Conservation (phyloP, 2,888 invertebrate species). For the Campoletis raptor region DNA sequence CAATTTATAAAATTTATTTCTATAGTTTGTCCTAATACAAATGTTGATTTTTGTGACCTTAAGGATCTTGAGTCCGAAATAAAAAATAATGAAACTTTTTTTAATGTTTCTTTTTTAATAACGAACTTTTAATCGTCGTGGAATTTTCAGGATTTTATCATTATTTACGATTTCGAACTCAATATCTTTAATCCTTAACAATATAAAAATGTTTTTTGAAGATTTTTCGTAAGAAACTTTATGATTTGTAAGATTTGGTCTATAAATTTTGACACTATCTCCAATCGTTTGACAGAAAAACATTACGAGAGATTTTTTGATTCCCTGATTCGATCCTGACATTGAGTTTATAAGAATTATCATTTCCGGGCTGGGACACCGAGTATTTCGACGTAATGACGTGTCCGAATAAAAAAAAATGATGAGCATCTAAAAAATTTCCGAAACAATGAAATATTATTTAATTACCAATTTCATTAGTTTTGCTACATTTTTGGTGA, state of each 20-base stretch:
- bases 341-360: not conserved
- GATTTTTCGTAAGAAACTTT: not conserved
- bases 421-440: not conserved
- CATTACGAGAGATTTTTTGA: no score
- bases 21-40: no score
- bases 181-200: not conserved
- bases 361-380: no score
- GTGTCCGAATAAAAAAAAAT: not conserved
- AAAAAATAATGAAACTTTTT: not conserved
- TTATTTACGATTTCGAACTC: no score
- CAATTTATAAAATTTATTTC: no score
- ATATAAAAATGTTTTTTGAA: not conserved
- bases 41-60: not conserved
- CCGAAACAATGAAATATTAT: not conserved
- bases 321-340: not conserved
- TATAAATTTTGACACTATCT: not conserved
- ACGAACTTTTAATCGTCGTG: no score
- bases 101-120: not conserved
- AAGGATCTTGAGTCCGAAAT: not conserved
- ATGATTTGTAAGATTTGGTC: not conserved
- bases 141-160: no score
- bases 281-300: not conserved
- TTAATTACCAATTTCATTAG: not conserved
- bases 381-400: not conserved
- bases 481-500: not conserved